These are phyloP conservation scores for Vireo altiloquus DNA, from an alignment of 2,113 vertebrate species.

Conservation along the genomic window DNA sequence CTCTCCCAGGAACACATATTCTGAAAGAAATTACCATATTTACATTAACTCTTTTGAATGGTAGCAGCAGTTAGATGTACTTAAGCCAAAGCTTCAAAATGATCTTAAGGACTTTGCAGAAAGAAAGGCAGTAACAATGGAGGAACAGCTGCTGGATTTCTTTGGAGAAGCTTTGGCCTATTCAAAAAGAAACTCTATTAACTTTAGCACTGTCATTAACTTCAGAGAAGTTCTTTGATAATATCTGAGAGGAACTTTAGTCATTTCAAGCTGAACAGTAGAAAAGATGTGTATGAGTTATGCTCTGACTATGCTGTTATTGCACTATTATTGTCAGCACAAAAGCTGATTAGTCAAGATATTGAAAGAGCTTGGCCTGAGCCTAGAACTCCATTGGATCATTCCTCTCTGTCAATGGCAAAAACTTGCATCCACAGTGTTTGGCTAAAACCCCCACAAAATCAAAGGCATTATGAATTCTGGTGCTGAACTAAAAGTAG, in stretches of 20 bases:
- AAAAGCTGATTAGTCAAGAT: neutral
- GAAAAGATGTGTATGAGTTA: neutral
- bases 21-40: neutral
- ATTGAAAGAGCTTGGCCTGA: neutral
- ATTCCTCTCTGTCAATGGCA: neutral
- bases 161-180: neutral
- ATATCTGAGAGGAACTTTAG: neutral
- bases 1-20: neutral
- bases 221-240: conserved; percentile 18
- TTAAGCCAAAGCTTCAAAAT: neutral
- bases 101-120: neutral
- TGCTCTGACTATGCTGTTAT: neutral
- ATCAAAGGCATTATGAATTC: neutral
- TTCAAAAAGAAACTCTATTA: neutral
- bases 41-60: neutral
- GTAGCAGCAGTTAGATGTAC: neutral
- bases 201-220: neutral
- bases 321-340: neutral
- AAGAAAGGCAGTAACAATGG: neutral
- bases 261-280: neutral
- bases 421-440: neutral
- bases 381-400: neutral
- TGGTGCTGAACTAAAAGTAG: neutral
- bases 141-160: neutral
- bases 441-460: neutral